A percentile compares a stretch with the other conserved stretches of the same genome.
Conservation (phyloP, 1,140 invertebrate genomes). For the Drosophila sechellia region DNA sequence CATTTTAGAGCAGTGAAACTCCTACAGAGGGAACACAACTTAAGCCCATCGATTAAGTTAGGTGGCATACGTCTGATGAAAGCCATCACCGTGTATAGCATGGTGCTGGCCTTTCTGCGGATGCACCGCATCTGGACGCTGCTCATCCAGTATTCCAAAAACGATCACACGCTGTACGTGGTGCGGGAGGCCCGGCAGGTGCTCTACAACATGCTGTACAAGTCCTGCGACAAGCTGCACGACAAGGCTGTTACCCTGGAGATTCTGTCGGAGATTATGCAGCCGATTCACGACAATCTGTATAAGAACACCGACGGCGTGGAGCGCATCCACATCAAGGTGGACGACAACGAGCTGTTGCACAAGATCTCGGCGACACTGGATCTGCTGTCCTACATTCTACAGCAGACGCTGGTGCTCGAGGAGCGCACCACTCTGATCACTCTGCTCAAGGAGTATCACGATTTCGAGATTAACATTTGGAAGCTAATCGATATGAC, state of each 20-base stretch:
- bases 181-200: slow-evolving; percentile 86
- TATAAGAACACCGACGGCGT: slow-evolving; percentile 38
- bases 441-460: slow-evolving; percentile 57
- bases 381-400: slow-evolving; percentile 84
- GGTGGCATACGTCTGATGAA: slow-evolving; percentile 87
- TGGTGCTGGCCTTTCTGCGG: slow-evolving; percentile 86
- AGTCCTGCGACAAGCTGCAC: slow-evolving; percentile 84
- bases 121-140: slow-evolving; percentile 86
- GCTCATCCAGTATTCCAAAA: slow-evolving; percentile 86
- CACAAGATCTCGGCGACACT: slow-evolving; percentile 85
- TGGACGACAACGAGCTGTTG: slow-evolving; percentile 86
- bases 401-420: slow-evolving; percentile 74
- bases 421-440: slow-evolving; percentile 70
- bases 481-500: slow-evolving; percentile 80
- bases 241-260: slow-evolving; percentile 85
- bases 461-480: slow-evolving; percentile 68
- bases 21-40: slow-evolving; percentile 49
- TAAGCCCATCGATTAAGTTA: slow-evolving; percentile 86
- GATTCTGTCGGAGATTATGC: slow-evolving; percentile 85
- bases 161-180: slow-evolving; percentile 88
- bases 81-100: slow-evolving; percentile 85
- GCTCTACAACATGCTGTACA: slow-evolving; percentile 85
- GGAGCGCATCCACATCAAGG: slow-evolving; percentile 72
- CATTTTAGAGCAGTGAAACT: slow-evolving; percentile 49
- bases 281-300: slow-evolving; percentile 85